Percentiles rank a stretch among this genome's conserved stretches.
phyloP scores from a whole-genome alignment of 2,888 invertebrate species.

The Ferdinandea cuprea region DNA sequence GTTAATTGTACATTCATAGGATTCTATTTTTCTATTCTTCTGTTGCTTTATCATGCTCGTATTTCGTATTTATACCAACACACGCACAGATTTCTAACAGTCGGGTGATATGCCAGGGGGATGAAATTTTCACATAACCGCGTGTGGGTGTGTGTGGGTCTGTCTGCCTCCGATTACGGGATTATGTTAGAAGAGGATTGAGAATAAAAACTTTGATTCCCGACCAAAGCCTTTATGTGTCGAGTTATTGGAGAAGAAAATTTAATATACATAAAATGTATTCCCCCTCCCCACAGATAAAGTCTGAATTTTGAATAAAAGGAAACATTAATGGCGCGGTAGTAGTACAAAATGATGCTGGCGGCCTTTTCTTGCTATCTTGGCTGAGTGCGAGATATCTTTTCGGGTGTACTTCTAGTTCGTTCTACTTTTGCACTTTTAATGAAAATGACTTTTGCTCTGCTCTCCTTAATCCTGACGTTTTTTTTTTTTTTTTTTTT shows the following conservation, averaged over 20 bases:
- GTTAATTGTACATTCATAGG: slow-evolving; percentile 51
- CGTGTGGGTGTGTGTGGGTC: background rate
- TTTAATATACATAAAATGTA: slow-evolving; percentile 21
- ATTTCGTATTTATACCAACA: no score
- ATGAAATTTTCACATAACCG: background rate
- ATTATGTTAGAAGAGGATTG: slow-evolving; percentile 27
- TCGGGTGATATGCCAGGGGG: slow-evolving; percentile 17
- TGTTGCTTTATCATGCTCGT: background rate
- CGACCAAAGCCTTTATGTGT: slow-evolving; percentile 29
- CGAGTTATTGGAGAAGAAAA: slow-evolving; percentile 33
- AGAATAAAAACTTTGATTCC: slow-evolving; percentile 42
- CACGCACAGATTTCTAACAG: background rate
- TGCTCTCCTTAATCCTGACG: no score
- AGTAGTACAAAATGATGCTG: slow-evolving; percentile 23
- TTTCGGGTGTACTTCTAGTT: background rate
- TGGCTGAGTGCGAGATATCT: background rate
- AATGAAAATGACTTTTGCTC: slow-evolving; percentile 22
- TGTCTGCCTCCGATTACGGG: slow-evolving; percentile 43
- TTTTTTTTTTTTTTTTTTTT: slow-evolving; percentile 24
- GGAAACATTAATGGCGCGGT: background rate
- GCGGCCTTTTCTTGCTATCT: slow-evolving; percentile 20
- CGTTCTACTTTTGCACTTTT: slow-evolving; percentile 14
- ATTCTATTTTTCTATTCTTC: slow-evolving; percentile 26
- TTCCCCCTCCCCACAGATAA: background rate
- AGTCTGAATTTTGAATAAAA: slow-evolving; percentile 11